Evolutionary conservation across 2,797 vertebrate genomes (phyloP).

Genomic region (Ispidina lecontei): DNA sequence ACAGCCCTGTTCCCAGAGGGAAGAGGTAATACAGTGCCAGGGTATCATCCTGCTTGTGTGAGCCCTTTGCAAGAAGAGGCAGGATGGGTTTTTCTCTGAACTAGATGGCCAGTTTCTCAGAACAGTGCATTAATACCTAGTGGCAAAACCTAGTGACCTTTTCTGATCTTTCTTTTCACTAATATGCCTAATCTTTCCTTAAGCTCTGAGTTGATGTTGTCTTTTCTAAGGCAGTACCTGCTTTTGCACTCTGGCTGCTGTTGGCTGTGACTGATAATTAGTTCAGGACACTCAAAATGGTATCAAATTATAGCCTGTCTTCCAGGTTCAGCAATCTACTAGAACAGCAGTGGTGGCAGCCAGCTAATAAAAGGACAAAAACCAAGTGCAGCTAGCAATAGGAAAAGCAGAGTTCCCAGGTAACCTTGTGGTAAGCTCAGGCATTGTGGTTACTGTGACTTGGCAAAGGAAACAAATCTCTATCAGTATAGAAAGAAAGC

Average conservation of each 20-base stretch:
- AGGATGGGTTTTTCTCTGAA: not conserved
- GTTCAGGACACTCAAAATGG: not conserved
- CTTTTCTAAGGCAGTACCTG: not conserved
- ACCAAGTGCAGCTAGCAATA: not conserved
- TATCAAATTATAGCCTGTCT: not conserved
- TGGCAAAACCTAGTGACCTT: not conserved
- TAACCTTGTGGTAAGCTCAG: not conserved
- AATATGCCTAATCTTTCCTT: not conserved
- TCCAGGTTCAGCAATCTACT: not conserved
- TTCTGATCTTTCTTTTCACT: not conserved
- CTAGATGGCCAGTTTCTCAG: not conserved
- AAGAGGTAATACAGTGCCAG: not conserved
- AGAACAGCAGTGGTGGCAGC: not conserved
- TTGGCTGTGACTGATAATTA: not conserved
- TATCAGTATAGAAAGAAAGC: not conserved
- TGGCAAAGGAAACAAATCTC: not conserved
- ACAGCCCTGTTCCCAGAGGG: not conserved
- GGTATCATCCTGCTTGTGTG: not conserved
- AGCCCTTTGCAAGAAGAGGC: not conserved
- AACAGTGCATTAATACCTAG: not conserved
- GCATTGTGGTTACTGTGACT: not conserved
- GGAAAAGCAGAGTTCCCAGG: not conserved
- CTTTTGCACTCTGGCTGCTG: not conserved
- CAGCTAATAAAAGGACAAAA: not conserved
- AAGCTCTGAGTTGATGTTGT: not conserved